Percentiles rank a stretch among this genome's conserved stretches.
Evolutionary conservation across 2,888 invertebrate species (phyloP).

Genomic region (Ennomos quercinarius): DNA sequence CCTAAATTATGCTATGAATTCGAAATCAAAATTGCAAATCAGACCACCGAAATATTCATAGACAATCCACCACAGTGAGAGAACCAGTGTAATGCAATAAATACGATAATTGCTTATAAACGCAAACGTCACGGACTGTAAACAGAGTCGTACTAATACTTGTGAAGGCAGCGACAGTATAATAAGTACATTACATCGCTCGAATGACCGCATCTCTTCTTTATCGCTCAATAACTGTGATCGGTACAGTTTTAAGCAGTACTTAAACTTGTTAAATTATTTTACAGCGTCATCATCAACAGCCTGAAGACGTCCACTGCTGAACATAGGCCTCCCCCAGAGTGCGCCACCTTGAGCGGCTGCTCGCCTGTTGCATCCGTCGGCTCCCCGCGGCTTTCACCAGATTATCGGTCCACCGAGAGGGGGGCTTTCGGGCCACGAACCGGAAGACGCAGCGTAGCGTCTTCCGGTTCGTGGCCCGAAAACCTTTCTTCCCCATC

Average conservation of each 20-base stretch:
- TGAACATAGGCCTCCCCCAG: too few species aligned
- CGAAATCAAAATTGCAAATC: constrained; percentile 29
- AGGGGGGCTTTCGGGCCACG: too few species aligned
- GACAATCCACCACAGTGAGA: constrained; percentile 34
- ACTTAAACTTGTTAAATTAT: constrained; percentile 2
- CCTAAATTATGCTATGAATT: constrained; percentile 18
- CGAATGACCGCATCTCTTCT: constrained; percentile 63
- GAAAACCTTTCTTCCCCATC: too few species aligned
- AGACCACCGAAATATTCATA: constrained; percentile 22
- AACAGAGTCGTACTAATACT: constrained; percentile 49
- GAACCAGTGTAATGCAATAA: constrained; percentile 62
- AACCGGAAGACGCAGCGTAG: too few species aligned
- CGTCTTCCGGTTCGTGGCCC: too few species aligned
- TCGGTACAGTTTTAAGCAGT: constrained; percentile 8
- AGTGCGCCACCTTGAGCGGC: too few species aligned
- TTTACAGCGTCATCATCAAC: too few species aligned
- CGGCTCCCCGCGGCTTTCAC: too few species aligned
- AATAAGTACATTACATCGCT: constrained; percentile 67
- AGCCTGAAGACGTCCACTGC: too few species aligned
- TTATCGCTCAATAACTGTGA: constrained; percentile 60
- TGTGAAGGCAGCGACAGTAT: constrained; percentile 61
- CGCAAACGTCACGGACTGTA: constrained; percentile 52
- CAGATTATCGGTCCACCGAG: too few species aligned
- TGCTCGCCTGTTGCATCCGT: too few species aligned
- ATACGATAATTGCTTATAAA: constrained; percentile 66